phyloP scores from a whole-genome alignment of 2,888 invertebrate species.

The Phymatocera aterrima region DNA sequence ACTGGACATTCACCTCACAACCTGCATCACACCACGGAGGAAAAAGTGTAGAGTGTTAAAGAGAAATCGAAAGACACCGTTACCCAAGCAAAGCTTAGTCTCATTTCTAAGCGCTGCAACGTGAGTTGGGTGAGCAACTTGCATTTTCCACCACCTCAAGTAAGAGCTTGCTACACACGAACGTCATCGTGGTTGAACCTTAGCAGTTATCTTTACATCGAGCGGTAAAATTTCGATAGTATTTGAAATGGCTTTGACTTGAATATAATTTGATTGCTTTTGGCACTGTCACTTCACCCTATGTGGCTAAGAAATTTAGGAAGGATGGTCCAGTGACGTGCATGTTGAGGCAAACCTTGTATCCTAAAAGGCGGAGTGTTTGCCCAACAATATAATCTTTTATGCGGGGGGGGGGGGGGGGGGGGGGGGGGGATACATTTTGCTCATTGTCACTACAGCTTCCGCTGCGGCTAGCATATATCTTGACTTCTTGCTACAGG shows the following conservation, averaged over 20 bases:
- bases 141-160: constrained; percentile 19
- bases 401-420: constrained; percentile 16
- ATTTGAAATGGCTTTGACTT: neutral
- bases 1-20: neutral
- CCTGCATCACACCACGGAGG: neutral
- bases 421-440: constrained; percentile 27
- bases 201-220: neutral
- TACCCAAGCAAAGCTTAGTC: constrained; percentile 21
- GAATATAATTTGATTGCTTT: neutral
- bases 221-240: neutral
- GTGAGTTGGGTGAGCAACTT: constrained; percentile 8
- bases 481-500: constrained; percentile 7
- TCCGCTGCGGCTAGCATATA: neutral
- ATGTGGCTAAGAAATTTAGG: neutral
- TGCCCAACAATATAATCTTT: constrained; percentile 42
- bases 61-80: neutral
- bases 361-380: constrained; percentile 32
- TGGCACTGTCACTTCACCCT: neutral
- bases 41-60: constrained; percentile 2
- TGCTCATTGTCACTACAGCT: constrained; percentile 21
- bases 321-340: neutral
- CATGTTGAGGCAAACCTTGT: constrained; percentile 5
- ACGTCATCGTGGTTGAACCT: neutral
- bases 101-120: constrained; percentile 24
- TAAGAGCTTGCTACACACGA: neutral